Base-by-base conservation (phyloP, 2,113 vertebrate genomes). In the Neolamprologus ventralis region DNA sequence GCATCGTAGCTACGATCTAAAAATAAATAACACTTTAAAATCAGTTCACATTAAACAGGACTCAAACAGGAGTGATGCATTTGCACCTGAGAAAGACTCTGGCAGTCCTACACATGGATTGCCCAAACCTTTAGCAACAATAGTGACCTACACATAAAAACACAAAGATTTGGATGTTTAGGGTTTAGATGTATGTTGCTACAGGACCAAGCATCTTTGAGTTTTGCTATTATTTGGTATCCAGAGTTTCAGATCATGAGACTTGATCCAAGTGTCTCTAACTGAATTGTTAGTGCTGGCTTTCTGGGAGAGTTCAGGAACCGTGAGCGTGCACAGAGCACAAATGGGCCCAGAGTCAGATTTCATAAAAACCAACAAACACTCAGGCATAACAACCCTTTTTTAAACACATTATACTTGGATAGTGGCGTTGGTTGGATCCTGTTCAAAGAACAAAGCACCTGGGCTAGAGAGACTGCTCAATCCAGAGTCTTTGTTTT, bases 251-350 rank as follows among this genome's bases (percentile, higher is more conserved):
- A 26, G 93, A 89, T 85, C 87, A 89, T 92, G 92, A 92, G 88
- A 91, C 90, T 80, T 91, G 84, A 93, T 91, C 92, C 90, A 95
- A 95, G 93, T 93, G 92, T 95, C 93, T 85, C 90, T 93, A 93
- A 96, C 95, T 95, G 92, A 94, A 96, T 96, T 95, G 94, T 4
- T 86, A 73, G 31, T 28, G 60, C 37, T 75, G 16, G 49, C 75
- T 88, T 90, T 92, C 89, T 90, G 81, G 88, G 82, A 81, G 63
- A 80, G 63, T 68, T 13, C 60, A 37, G 81, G 37, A 54, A 45
- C 57, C 2, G 7, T 55, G 51, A 33, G n/a, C 21, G 33, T 63
- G 33, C 42, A 87, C 7, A 14, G 5, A 51, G 19, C 75, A 73
- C 81, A 91, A 42, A 88, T 13, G 23, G 3, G 9, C 31, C 58